phyloP scores from a whole-genome alignment of 2,888 invertebrate genomes.

The Heteromyza rotundicornis region DNA sequence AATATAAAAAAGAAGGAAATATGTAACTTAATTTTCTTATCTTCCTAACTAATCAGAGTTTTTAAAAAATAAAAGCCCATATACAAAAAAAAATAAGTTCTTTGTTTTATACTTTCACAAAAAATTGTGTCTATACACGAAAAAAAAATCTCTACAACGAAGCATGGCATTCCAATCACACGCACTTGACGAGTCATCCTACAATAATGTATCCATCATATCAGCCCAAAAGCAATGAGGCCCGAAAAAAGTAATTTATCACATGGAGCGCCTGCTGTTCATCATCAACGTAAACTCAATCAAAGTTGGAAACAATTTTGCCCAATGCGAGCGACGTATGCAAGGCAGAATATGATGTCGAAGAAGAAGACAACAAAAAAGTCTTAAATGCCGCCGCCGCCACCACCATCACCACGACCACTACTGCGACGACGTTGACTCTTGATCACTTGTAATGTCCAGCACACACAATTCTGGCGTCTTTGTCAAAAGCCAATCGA shows the following conservation, averaged over 20 bases:
- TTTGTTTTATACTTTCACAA: too few species aligned
- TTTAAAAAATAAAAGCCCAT: too few species aligned
- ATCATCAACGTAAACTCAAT: constrained; percentile 24
- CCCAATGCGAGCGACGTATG: constrained; percentile 4
- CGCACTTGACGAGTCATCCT: constrained; percentile 23
- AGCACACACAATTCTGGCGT: constrained; percentile 17
- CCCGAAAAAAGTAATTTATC: constrained; percentile 23
- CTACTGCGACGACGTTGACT: constrained; percentile 28
- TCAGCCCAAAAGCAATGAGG: neutral
- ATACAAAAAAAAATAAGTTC: too few species aligned
- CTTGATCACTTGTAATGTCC: constrained; percentile 34
- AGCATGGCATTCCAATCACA: constrained; percentile 17
- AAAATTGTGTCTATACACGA: neutral
- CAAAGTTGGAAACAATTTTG: constrained; percentile 19
- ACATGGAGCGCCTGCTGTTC: constrained; percentile 28
- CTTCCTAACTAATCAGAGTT: too few species aligned
- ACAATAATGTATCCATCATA: constrained; percentile 9
- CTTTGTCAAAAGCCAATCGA: constrained; percentile 20
- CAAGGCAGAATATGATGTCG: too few species aligned
- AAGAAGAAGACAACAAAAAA: neutral
- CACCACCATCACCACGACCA: neutral
- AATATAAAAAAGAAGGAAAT: too few species aligned
- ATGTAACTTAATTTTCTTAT: too few species aligned
- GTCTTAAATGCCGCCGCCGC: neutral
- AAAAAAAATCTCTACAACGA: neutral